Evolutionary conservation across 2,888 invertebrate species (phyloP).

Genomic region (Thymelicus sylvestris): DNA sequence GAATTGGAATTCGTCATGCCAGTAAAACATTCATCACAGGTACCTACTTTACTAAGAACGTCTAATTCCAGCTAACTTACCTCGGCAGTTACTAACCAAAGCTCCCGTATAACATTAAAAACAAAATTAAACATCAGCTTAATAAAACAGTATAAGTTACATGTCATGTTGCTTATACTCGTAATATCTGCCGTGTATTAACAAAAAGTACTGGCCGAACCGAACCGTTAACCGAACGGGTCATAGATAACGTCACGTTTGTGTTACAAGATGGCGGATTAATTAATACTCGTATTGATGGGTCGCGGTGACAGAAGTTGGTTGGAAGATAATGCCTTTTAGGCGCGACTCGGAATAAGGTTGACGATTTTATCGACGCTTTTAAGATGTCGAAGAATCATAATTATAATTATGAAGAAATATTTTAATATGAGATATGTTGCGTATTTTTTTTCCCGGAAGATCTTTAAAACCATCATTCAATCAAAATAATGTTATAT

Average conservation of each 20-base stretch:
- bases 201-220: conserved; percentile 65
- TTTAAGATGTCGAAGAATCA: conserved; percentile 21
- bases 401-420: background rate
- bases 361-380: conserved; percentile 35
- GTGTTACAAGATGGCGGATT: conserved; percentile 37
- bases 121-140: background rate
- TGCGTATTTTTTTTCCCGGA: no score
- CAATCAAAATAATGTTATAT: no score
- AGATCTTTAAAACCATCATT: no score
- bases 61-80: no score
- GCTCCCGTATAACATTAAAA: background rate
- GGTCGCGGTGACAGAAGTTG: conserved; percentile 35
- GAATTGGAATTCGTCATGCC: no score
- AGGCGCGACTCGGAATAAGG: conserved; percentile 25
- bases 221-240: conserved; percentile 61
- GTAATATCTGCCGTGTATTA: conserved; percentile 42
- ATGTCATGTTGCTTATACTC: background rate
- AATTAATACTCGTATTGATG: conserved; percentile 38
- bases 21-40: no score
- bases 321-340: conserved; percentile 37
- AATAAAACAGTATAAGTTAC: background rate
- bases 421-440: no score
- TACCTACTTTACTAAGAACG: no score
- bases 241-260: conserved; percentile 46
- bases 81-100: background rate